phyloP scores from a whole-genome alignment of 2,113 vertebrate species.

The Onychostruthus taczanowskii region DNA sequence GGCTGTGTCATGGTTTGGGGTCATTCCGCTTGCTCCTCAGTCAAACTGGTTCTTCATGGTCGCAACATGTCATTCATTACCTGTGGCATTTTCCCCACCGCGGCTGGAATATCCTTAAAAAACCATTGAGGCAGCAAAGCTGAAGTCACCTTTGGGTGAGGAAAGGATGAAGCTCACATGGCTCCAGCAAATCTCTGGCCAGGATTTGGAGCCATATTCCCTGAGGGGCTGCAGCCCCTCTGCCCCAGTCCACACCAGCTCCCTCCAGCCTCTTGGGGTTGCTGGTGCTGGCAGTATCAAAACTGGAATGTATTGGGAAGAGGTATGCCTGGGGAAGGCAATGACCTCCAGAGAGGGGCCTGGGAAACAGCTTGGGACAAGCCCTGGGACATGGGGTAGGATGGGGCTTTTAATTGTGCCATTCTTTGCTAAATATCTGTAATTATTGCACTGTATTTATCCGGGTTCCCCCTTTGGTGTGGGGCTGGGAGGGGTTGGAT shows the following conservation, averaged over 20 bases:
- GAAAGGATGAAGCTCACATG: neutral
- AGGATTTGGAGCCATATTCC: rapidly evolving
- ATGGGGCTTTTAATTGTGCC: neutral
- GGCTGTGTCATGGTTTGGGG: neutral
- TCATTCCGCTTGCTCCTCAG: neutral
- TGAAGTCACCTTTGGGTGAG: neutral
- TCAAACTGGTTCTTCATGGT: neutral
- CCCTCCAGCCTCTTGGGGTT: neutral
- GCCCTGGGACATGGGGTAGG: neutral
- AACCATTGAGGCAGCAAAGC: neutral
- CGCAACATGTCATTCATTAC: rapidly evolving
- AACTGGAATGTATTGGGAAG: neutral
- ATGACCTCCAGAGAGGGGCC: neutral
- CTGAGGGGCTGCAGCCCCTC: neutral
- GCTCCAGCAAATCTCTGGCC: neutral
- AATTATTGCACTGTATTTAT: conserved; percentile 69
- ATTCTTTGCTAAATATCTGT: neutral
- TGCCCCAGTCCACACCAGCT: neutral
- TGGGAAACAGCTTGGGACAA: neutral
- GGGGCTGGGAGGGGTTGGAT: neutral
- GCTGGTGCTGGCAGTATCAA: neutral
- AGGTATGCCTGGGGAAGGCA: neutral
- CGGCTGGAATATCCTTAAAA: neutral
- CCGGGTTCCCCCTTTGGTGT: neutral
- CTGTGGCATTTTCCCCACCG: rapidly evolving